Base-by-base conservation (phyloP, 2,797 vertebrate species). In the Helostoma temminkii region DNA sequence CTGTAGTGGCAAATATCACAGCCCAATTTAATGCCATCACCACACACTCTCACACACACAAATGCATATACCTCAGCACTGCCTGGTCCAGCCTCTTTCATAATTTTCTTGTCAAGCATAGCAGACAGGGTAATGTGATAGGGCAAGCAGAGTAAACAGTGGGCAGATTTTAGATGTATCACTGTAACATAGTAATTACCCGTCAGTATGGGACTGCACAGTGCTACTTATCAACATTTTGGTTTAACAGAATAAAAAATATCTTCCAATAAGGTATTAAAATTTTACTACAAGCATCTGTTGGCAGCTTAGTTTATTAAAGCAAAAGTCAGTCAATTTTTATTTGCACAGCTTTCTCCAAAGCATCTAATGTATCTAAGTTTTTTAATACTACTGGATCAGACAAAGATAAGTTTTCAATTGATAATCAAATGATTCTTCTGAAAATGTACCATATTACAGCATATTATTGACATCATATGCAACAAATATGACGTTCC, bases 91-190 rank as follows among this genome's bases (percentile, higher is more conserved):
- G 64, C 54, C 53, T 67, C 57, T 78, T 82, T 80, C 57, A 80
- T 82, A 77, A 87, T 85, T 81, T 87, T 84, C 71, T 68, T 83
- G 85, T 85, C 71, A 82, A 78, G 82, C 77, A 77, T 41, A 59
- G 77, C 74, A 73, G 74, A 71, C 74, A 78, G 71, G 22, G 37
- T 80, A 78, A 82, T 80, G 62, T 50, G 57, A 81, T 66, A 73
- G 83, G 69, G 62, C 61, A 76, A 75, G 69, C 28, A 75, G 64
- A 68, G 69, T 88, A 86, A 90, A 89, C 80, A 87, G 56, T 74
- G 71, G 77, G 66, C 61, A 79, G 55, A 73, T 80, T 78, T 84
- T 32, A 78, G 64, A 62, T 79, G 70, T 77, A 72, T 84, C 81
- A 66, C 56, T 71, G 63, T 77, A 86, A 82, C 81, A 34, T 67